Conservation (phyloP, 2,888 invertebrate species). For the Petrolisthes cinctipes region DNA sequence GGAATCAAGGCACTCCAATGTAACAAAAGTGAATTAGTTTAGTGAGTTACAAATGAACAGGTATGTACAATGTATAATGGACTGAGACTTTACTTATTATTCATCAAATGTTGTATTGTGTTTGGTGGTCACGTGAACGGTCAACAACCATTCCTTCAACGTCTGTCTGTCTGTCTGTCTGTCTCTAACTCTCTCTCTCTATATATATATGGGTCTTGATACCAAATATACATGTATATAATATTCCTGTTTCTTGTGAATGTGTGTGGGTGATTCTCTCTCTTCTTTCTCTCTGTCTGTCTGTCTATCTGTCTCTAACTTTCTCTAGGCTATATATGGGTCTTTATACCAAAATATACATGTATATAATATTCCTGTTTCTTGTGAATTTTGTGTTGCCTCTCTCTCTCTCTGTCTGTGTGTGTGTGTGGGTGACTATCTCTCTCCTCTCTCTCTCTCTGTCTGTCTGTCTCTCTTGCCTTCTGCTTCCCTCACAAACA, state of each 20-base stretch:
- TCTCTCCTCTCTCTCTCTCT: not conserved
- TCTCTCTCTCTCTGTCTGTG: too few species aligned
- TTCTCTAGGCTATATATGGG: not conserved
- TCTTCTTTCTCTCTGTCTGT: not conserved
- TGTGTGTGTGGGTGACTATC: not conserved
- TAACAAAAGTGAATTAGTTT: too few species aligned
- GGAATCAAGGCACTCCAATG: too few species aligned
- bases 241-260: not conserved
- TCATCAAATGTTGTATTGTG: too few species aligned
- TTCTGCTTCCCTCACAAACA: not conserved
- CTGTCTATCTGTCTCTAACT: not conserved
- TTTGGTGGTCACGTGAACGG: too few species aligned
- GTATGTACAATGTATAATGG: too few species aligned
- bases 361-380: not conserved
- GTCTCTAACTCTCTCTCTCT: not conserved
- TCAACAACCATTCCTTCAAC: not conserved
- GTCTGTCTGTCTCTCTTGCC: not conserved
- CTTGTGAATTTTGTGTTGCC: not conserved
- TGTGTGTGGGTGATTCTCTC: not conserved
- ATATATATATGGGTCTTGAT: not conserved
- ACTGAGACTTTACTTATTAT: too few species aligned
- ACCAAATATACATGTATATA: not conserved
- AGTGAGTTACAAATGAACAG: too few species aligned
- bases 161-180: not conserved
- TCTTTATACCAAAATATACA: not conserved